Conservation (phyloP, 1,140 invertebrate species). For the Nixonia krombeini region DNA sequence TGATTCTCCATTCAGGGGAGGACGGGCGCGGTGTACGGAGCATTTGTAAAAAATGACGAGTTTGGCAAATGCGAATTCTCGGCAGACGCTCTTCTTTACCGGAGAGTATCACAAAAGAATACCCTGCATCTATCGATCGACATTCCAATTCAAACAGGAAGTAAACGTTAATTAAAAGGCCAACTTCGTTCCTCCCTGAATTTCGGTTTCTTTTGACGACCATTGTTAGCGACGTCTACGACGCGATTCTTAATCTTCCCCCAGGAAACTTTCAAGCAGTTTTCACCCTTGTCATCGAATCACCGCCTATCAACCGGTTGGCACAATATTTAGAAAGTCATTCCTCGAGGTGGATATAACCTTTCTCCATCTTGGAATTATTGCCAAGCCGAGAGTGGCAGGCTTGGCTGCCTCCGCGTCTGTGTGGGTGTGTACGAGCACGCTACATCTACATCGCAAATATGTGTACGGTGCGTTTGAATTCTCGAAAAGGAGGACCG, state of each 20-base stretch:
- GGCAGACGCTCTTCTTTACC: too few relatives aligned
- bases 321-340: conserved; percentile 62
- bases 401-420: conserved; percentile 35
- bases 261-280: conserved; percentile 34
- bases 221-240: conserved; percentile 40
- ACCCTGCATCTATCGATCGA: conserved; percentile 24
- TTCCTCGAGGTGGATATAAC: conserved; percentile 43
- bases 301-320: conserved; percentile 47
- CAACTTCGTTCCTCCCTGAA: conserved; percentile 22
- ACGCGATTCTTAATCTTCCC: conserved; percentile 52
- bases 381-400: conserved; percentile 56
- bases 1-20: too few relatives aligned
- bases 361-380: conserved; percentile 50
- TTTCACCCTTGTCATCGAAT: conserved; percentile 44
- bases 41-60: too few relatives aligned
- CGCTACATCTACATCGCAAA: conserved; percentile 39
- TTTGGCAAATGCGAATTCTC: too few relatives aligned
- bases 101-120: too few relatives aligned
- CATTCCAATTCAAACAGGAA: conserved; percentile 5
- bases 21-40: too few relatives aligned
- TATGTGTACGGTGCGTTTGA: conserved; percentile 36
- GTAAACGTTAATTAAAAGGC: conserved; percentile 44
- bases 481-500: conserved; percentile 34
- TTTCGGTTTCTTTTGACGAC: conserved; percentile 24
- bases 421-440: conserved; percentile 5